These are phyloP conservation scores for Trematocara variabile DNA, from an alignment of 2,113 vertebrate species.

Conservation along the genomic window DNA sequence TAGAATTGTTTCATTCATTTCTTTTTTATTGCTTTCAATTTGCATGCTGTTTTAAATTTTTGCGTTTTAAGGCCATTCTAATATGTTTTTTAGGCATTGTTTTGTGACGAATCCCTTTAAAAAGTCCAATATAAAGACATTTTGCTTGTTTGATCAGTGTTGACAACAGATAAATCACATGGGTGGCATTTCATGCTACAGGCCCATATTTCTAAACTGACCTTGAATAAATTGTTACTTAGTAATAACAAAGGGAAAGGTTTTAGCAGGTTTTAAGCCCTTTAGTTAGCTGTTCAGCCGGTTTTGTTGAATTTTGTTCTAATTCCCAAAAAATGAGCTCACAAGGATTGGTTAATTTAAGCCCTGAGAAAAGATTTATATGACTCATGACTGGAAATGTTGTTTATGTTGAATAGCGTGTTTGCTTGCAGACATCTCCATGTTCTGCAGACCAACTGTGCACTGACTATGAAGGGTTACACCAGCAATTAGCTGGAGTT, in stretches of 20 bases:
- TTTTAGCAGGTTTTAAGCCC: not conserved
- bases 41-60: not conserved
- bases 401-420: not conserved
- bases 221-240: not conserved
- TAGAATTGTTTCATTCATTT: not conserved
- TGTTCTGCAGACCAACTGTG: not conserved
- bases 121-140: not conserved
- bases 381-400: not conserved
- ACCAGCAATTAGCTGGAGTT: not conserved
- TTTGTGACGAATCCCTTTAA: not conserved
- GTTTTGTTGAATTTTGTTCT: not conserved
- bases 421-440: not conserved
- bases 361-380: not conserved
- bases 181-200: not conserved
- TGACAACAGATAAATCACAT: not conserved
- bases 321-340: not conserved
- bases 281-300: not conserved
- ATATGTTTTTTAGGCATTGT: not conserved
- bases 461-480: not conserved
- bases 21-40: not conserved
- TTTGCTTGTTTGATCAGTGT: not conserved
- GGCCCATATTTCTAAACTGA: not conserved
- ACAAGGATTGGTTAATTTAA: not conserved
- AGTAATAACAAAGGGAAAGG: not conserved
- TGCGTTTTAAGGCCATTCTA: accelerated